Conservation (phyloP, 2,888 invertebrate genomes). For the Dolichomitus sp. region DNA sequence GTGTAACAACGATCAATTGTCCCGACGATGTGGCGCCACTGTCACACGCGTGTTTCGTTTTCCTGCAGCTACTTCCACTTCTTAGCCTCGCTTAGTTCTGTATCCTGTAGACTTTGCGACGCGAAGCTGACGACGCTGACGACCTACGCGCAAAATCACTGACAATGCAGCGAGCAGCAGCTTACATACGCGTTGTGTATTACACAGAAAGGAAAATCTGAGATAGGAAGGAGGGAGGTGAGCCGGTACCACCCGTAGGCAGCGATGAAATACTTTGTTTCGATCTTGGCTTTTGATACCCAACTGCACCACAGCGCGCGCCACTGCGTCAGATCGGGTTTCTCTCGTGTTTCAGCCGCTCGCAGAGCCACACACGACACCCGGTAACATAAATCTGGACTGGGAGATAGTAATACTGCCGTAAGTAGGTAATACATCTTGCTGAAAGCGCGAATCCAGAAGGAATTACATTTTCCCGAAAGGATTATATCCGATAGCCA, state of each 20-base stretch:
- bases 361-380: constrained; percentile 49
- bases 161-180: constrained; percentile 47
- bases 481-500: constrained; percentile 31
- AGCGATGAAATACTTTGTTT: constrained; percentile 63
- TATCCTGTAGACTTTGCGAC: constrained; percentile 5
- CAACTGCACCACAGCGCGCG: constrained; percentile 44
- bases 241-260: constrained; percentile 52
- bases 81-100: background rate
- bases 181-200: constrained; percentile 26
- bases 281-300: constrained; percentile 54
- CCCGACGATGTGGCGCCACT: constrained; percentile 80
- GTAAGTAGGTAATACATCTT: constrained; percentile 62
- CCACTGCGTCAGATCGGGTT: constrained; percentile 56
- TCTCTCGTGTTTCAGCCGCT: constrained; percentile 48
- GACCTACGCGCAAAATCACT: constrained; percentile 64
- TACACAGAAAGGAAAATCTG: background rate
- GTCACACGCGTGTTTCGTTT: constrained; percentile 34
- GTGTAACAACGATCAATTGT: constrained; percentile 71
- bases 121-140: constrained; percentile 18
- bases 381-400: constrained; percentile 56
- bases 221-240: constrained; percentile 1
- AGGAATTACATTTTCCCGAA: constrained; percentile 55
- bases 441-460: constrained; percentile 53
- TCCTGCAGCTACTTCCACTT: constrained; percentile 8
- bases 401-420: constrained; percentile 55